A percentile compares a stretch with the other conserved stretches of the same genome.
phyloP scores from a whole-genome alignment of 2,888 invertebrate species.

The Scaptomyza reducta region DNA sequence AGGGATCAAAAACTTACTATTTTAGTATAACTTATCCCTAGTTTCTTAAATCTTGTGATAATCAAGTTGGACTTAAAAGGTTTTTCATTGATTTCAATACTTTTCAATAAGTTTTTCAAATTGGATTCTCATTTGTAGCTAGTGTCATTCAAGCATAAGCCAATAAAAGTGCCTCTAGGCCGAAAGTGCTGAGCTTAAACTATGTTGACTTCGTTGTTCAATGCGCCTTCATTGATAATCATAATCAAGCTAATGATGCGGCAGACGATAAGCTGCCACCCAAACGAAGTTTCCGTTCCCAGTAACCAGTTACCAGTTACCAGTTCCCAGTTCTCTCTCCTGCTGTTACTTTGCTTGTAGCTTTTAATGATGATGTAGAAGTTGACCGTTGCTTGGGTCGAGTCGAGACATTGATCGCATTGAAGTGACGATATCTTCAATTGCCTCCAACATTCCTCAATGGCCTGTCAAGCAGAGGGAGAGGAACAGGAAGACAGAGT shows the following conservation, averaged over 20 bases:
- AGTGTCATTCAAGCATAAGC: conserved; percentile 29
- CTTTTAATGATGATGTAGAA: conserved; percentile 66
- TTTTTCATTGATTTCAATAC: too few species aligned
- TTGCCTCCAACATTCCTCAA: conserved; percentile 60
- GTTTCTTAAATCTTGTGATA: too few species aligned
- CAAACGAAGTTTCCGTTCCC: conserved; percentile 1
- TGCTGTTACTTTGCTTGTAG: conserved; percentile 5
- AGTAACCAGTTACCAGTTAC: too few species aligned
- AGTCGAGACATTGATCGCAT: conserved; percentile 47
- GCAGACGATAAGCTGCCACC: conserved; percentile 63
- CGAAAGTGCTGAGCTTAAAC: conserved; percentile 27
- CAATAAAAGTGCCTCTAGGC: too few species aligned
- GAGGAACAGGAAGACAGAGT: neutral
- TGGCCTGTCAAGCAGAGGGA: conserved; percentile 22
- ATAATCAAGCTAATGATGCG: conserved; percentile 80
- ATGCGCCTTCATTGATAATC: conserved; percentile 75
- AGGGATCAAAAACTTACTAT: too few species aligned
- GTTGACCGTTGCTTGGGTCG: conserved; percentile 34
- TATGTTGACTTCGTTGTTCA: conserved; percentile 37
- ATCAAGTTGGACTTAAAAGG: too few species aligned
- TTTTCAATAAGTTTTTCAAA: too few species aligned
- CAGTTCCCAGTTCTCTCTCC: neutral
- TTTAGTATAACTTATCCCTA: too few species aligned
- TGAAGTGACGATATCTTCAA: conserved; percentile 70
- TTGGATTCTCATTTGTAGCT: conserved; percentile 9